Base-by-base conservation (phyloP, 2,113 vertebrate species). In the Microtus pennsylvanicus region DNA sequence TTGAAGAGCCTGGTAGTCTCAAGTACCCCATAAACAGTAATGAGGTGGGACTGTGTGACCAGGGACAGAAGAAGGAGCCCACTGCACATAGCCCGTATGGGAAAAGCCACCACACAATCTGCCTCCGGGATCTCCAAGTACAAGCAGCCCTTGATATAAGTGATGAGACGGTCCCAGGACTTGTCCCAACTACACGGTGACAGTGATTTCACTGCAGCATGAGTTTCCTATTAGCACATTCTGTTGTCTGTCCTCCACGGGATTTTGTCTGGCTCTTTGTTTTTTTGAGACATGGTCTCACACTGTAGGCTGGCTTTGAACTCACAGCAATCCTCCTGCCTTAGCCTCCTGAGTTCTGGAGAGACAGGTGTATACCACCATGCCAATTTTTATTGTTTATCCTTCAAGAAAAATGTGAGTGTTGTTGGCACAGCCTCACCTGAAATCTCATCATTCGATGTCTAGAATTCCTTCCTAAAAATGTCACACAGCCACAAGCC, bases 1-100 rank as follows among this genome's bases (percentile, higher is more conserved):
- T 28, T 0, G 0, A 38, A 2, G 33, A 45, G 6, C 10, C 70
- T 65, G 9, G 28, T 10, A 30, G 21, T 33, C 45, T n/a, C 16
- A 5, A 16, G 42, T 4, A 30, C 24, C n/a, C 33, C 30, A n/a
- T 7, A 7, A 55, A 72, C 4, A 24, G 52, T 26, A 38, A 22
- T 61, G 80, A 52, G n/a, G 9, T 35, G 10, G 47, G n/a, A 24
- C 17, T 47, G 17, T 21, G 16, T 1, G 9, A 4, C 42, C 86
- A 4, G n/a, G 3, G 24, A 14, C 83, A 50, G 88, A 26, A 38
- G 2, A 70, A 7, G 42, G 47, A 42, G 35, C 35, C 38, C 1
- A 4, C 19, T 28, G 6, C 33, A 26, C 50, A 24, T 3, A 74
- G 69, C 33, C 11, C 33, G 9, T 13, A 0, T 85, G 30, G 55